A percentile compares a stretch with the other conserved stretches of the same genome.
Conservation (phyloP, 2,113 vertebrate genomes). For the Otis tarda region DNA sequence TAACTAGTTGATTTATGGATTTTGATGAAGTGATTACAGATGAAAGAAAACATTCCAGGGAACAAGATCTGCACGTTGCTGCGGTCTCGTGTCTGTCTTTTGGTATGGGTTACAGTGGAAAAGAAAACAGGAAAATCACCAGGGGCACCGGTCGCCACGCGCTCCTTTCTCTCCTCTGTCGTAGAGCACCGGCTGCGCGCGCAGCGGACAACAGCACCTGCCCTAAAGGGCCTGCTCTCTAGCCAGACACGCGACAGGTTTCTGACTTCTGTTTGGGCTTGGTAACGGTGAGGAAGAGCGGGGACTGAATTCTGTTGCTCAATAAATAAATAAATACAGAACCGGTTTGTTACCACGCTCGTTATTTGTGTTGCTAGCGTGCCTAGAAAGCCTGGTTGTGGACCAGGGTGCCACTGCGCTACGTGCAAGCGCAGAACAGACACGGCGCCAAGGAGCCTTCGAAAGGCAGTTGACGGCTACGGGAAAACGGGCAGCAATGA, state of each 20-base stretch:
- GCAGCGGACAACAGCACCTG: background rate
- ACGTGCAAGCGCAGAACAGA: background rate
- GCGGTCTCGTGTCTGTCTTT: conserved; percentile 6
- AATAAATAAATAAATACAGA: background rate
- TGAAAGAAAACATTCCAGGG: conserved; percentile 75
- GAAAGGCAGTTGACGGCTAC: background rate
- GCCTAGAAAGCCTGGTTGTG: background rate
- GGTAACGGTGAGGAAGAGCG: background rate
- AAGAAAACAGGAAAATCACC: background rate
- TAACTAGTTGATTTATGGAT: conserved; percentile 60
- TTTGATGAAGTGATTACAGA: conserved; percentile 69
- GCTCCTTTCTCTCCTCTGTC: background rate
- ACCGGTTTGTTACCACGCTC: background rate
- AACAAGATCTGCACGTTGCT: conserved; percentile 43
- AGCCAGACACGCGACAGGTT: accelerated
- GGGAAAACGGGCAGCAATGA: background rate
- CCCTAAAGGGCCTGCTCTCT: background rate
- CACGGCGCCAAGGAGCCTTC: no score
- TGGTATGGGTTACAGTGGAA: background rate
- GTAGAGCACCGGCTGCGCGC: accelerated
- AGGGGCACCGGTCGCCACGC: background rate
- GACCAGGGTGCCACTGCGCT: background rate
- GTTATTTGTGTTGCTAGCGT: background rate
- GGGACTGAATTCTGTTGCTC: background rate
- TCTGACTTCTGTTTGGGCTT: background rate